phyloP scores from a whole-genome alignment of 2,113 vertebrate species.

The Nycticryphes semicollaris region DNA sequence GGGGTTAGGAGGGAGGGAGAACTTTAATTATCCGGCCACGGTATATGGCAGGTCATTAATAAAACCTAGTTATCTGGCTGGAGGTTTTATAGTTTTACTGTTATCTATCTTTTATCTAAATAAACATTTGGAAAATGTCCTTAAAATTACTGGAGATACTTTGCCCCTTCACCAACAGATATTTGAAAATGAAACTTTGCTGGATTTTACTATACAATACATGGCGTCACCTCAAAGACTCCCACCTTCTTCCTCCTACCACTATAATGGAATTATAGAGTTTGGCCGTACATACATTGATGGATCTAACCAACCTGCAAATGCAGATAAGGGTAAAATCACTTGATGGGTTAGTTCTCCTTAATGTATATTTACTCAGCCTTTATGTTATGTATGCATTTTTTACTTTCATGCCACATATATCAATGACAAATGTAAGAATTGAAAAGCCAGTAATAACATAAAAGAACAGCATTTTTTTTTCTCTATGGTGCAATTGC shows the following conservation, averaged over 20 bases:
- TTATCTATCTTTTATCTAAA: conserved; percentile 92
- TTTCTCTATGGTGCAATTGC: neutral
- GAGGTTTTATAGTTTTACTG: conserved; percentile 81
- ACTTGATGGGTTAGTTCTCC: conserved; percentile 74
- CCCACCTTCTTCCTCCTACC: conserved; percentile 37
- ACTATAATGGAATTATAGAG: conserved; percentile 79
- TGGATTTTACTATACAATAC: conserved; percentile 45
- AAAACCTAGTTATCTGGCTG: conserved; percentile 92
- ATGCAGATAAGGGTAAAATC: conserved; percentile 93
- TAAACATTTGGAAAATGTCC: conserved; percentile 91
- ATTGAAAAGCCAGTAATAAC: conserved; percentile 75
- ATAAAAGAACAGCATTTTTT: conserved; percentile 26
- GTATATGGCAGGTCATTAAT: conserved; percentile 99
- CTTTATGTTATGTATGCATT: conserved; percentile 84
- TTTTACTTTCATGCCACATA: conserved; percentile 81
- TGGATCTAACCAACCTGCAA: conserved; percentile 93
- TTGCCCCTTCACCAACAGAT: conserved; percentile 75
- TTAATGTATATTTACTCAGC: conserved; percentile 85
- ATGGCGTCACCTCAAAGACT: conserved; percentile 9
- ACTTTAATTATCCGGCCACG: conserved; percentile 94
- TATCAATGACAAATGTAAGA: conserved; percentile 86
- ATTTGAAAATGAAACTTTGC: conserved; percentile 78
- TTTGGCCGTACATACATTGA: conserved; percentile 82
- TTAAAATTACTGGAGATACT: conserved; percentile 88
- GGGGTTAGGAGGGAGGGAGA: conserved; percentile 73